These are phyloP conservation scores for Urophycis tenuis DNA, from an alignment of 2,797 vertebrate species.

Conservation along the genomic window DNA sequence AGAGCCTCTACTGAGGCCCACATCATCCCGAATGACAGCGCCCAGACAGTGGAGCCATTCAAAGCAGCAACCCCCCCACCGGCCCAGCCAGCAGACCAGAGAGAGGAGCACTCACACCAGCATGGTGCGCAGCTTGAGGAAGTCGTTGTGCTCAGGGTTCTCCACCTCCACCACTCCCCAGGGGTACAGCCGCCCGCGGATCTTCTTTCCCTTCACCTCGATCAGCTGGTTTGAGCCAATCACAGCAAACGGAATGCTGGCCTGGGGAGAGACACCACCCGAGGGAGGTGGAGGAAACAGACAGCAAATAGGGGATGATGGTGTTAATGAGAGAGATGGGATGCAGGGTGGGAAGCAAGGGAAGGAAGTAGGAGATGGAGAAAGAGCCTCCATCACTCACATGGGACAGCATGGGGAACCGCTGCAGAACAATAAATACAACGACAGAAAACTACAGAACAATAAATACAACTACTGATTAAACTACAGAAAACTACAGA, in stretches of 20 bases:
- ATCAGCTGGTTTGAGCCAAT: conserved; percentile 88
- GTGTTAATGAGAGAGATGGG: neutral
- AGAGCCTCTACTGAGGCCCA: conserved; percentile 28
- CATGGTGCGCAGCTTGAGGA: conserved; percentile 85
- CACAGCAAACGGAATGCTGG: conserved; percentile 82
- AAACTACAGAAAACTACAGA: no score
- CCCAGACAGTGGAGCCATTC: neutral
- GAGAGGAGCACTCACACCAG: conserved; percentile 75
- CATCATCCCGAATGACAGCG: neutral
- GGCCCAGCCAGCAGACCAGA: neutral
- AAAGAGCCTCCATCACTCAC: neutral
- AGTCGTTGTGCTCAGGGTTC: conserved; percentile 91
- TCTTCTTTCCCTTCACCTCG: conserved; percentile 90
- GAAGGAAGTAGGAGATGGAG: neutral
- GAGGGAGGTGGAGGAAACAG: conserved; percentile 8
- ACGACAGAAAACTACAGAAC: no score
- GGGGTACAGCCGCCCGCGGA: conserved; percentile 80
- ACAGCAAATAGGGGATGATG: conserved; percentile 3
- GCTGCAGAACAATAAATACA: neutral
- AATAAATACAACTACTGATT: no score
- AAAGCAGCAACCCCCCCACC: no score
- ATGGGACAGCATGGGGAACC: no score
- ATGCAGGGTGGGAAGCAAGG: neutral
- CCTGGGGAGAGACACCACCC: conserved; percentile 54
- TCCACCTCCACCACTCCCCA: conserved; percentile 88